Evolutionary conservation across 2,113 vertebrate genomes (phyloP), one percentile per base, ranked within the genome.

Genomic region (Pungitius pungitius): DNA sequence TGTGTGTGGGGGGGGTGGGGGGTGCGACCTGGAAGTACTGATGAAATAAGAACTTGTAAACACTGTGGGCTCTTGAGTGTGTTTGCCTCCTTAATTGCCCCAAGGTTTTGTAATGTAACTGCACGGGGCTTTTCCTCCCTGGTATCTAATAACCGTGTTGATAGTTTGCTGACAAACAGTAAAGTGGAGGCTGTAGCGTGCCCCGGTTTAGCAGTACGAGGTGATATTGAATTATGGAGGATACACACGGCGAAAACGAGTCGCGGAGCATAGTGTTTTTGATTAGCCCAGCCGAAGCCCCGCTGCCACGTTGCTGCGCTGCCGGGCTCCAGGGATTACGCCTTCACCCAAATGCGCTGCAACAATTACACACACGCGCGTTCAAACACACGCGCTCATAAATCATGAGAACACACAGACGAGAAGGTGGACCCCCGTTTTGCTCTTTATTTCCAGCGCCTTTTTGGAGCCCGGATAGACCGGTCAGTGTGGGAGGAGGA

Each of bases 401-500:
- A 91, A 92, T 92, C 91, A 90, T 82, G 88, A 87, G 88, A 81
- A 79, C 85, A 80, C 76, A 42, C 52, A 88, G 81, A 91, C 89
- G 90, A 91, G n/a, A 90, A 90, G 90, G 90, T 91, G 90, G 90
- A 74, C 26, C 77, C 26, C 77, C 76, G 75, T 86, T 89, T 87
- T 86, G 91, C 85, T 86, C 83, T 87, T 89, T 83, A 84, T 86
- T 87, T 89, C 78, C 82, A 79, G 86, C 68, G 77, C 84, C 71
- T 88, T 87, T n/a, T 89, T 74, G 74, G 74, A 84, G 84, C 77
- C 76, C 56, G 78, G 84, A 92, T 87, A 87, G 85, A 87, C 80
- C 84, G 90, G 90, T 88, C 90, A 89, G 87, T 87, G 88, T 87
- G 84, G 91, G 89, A 89, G 89, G 88, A 92, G 81, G 89, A 91